Evolutionary conservation across 2,888 invertebrate species (phyloP).

Genomic region (Holacanthella duospinosa): DNA sequence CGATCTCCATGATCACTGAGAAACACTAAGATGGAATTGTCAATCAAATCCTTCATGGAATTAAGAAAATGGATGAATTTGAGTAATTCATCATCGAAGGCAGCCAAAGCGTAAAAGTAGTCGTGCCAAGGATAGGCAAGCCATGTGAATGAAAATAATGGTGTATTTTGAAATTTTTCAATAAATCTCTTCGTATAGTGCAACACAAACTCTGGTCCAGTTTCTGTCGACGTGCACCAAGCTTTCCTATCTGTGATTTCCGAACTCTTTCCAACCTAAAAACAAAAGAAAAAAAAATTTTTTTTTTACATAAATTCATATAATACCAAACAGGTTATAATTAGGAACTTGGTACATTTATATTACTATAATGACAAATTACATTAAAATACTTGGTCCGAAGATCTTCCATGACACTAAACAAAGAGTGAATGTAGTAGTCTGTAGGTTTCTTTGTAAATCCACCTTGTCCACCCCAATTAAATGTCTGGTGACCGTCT

Average conservation of each 20-base stretch:
- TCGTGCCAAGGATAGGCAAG: constrained; percentile 66
- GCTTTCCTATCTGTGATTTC: neutral
- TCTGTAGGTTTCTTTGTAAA: constrained; percentile 65
- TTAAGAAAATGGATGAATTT: constrained; percentile 43
- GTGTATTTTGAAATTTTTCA: constrained; percentile 50
- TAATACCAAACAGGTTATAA: no score
- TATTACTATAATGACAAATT: no score
- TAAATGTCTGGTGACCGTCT: constrained; percentile 61
- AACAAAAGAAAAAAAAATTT: no score
- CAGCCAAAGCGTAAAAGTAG: constrained; percentile 54
- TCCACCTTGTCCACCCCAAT: constrained; percentile 55
- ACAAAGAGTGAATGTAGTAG: constrained; percentile 63
- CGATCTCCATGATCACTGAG: constrained; percentile 70
- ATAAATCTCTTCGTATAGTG: constrained; percentile 59
- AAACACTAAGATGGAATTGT: constrained; percentile 48
- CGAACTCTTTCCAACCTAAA: neutral
- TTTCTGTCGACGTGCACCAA: constrained; percentile 13
- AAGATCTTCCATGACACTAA: constrained; percentile 48
- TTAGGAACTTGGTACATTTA: no score
- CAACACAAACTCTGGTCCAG: constrained; percentile 50
- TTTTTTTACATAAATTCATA: no score
- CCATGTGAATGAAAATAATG: constrained; percentile 69
- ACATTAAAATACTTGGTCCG: no score
- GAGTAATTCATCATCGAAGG: constrained; percentile 54
- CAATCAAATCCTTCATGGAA: neutral